Conservation (phyloP, 2,797 vertebrate genomes). For the Sebastes baramenuke region DNA sequence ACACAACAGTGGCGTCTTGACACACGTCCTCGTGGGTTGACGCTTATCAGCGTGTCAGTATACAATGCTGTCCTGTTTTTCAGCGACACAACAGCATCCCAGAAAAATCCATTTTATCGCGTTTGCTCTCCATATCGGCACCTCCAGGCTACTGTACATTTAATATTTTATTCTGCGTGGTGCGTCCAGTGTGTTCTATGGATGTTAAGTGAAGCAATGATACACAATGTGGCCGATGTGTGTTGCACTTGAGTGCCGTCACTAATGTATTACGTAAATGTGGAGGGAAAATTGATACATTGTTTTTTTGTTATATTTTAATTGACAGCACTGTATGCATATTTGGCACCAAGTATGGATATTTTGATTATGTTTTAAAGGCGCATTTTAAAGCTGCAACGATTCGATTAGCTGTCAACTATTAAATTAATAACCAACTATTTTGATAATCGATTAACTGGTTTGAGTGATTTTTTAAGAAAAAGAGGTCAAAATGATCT, state of each 20-base stretch:
- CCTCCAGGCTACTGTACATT: background rate
- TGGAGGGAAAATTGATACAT: background rate
- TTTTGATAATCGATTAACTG: no score
- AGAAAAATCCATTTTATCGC: background rate
- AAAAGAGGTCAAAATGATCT: no score
- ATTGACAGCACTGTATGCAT: no score
- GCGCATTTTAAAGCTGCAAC: no score
- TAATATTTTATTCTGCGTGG: background rate
- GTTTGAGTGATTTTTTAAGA: no score
- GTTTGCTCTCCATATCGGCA: background rate
- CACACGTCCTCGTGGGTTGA: background rate
- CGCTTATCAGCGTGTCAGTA: background rate
- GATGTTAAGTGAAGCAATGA: background rate
- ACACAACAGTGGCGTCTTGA: background rate
- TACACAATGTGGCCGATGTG: background rate
- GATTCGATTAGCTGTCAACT: no score
- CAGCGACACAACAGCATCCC: background rate
- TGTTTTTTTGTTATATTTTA: no score
- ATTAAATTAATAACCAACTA: no score
- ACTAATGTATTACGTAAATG: background rate
- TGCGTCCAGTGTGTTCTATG: background rate
- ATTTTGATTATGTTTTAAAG: no score
- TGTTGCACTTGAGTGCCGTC: background rate
- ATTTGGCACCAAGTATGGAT: no score
- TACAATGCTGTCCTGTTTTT: background rate